Evolutionary conservation across 64 coral and sea anemone genomes (phyloP), one percentile per base, ranked within the genome.

Genomic region (Actinia equina): DNA sequence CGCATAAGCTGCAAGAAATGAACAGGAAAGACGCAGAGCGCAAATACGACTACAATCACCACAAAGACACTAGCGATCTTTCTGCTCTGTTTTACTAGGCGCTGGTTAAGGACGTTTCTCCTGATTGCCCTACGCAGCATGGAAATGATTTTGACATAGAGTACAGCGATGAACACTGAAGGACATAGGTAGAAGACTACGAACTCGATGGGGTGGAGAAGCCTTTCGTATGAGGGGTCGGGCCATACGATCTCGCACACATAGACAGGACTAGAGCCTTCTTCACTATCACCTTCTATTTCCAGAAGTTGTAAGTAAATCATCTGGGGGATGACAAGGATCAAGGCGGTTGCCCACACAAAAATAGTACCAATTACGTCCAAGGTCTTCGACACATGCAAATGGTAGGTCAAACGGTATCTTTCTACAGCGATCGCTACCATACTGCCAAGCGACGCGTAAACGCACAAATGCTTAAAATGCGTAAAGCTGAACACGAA

Each of bases 131-230:
- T 15, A 10, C 92, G 84, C 4, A 94, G 63, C 54, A 77, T 86
- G 23, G 8, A 17, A 51, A 86, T 87, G 20, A 94, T 90, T 64
- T 90, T 94, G 19, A 87, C 27, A 77, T 94, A 94, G 52, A 94
- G 43, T 1, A 90, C 52, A 83, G 84, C 41, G 69, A 90, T 82
- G 44, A 94, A 83, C 51, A 62, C 20, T 22, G 90, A 59, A 0
- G 92, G 92, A 10, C 82, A 16, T 11, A 94, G 4, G 53, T 90
- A 94, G 17, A 94, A 58, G 8, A 94, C 10, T 7, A 76, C 18
- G 2, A 85, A 41, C 46, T 94, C 92, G 16, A 94, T 74, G 2
- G 88, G 88, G n/a, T 94, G 92, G 49, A 94, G 88, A 26, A 94
- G 30, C 61, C 52, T 85, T 52, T 94, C 92, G 44, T 83, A 60